Evolutionary conservation across 2,888 invertebrate species (phyloP).

Genomic region (Patella depressa): DNA sequence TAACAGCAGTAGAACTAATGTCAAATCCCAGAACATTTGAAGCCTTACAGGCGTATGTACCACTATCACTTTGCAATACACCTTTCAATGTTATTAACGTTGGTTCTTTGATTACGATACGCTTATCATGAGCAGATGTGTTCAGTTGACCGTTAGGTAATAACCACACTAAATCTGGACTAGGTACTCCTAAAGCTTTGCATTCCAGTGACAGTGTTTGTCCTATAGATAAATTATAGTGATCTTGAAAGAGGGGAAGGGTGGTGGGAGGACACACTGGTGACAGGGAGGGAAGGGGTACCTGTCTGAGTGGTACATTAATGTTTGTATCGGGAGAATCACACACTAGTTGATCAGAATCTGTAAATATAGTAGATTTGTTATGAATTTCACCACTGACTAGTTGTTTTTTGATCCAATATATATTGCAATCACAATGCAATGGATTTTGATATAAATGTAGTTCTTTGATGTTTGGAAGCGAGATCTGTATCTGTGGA

Average conservation of each 20-base stretch:
- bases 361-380: constrained; percentile 33
- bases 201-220: constrained; percentile 69
- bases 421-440: constrained; percentile 72
- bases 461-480: constrained; percentile 64
- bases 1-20: constrained; percentile 60
- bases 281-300: constrained; percentile 44
- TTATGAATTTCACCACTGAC: constrained; percentile 15
- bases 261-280: constrained; percentile 64
- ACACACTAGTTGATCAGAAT: constrained; percentile 66
- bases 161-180: constrained; percentile 70
- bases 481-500: constrained; percentile 53
- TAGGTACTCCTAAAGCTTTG: constrained; percentile 71
- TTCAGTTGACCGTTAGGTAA: constrained; percentile 68
- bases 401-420: constrained; percentile 55
- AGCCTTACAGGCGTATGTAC: constrained; percentile 71
- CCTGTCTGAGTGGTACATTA: constrained; percentile 47
- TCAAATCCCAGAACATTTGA: constrained; percentile 65
- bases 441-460: constrained; percentile 71
- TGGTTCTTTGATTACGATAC: constrained; percentile 58
- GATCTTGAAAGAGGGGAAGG: constrained; percentile 57
- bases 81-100: constrained; percentile 34
- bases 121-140: constrained; percentile 59
- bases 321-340: constrained; percentile 60
- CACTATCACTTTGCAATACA: constrained; percentile 62
- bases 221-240: constrained; percentile 64